These are phyloP conservation scores for Saxidomus purpurata DNA, from an alignment of 1,140 invertebrate genomes.

Conservation along the genomic window DNA sequence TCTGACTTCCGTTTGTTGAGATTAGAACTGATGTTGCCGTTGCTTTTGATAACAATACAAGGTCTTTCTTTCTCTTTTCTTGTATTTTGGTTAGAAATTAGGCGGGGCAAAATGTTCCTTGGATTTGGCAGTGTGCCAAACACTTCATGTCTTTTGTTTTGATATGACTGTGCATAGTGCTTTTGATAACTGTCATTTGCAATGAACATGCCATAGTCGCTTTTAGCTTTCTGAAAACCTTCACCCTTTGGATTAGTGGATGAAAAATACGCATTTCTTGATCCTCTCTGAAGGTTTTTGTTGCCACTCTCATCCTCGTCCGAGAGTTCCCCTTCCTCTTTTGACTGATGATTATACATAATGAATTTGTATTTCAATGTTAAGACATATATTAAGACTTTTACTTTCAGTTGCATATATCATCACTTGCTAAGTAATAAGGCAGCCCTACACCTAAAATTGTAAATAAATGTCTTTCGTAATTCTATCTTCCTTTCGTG, in stretches of 20 bases:
- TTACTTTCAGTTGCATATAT: no score
- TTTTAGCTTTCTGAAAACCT: no score
- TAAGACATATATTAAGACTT: no score
- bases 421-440: no score
- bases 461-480: no score
- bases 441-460: no score
- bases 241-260: not conserved
- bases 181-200: no score
- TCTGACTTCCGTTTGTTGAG: not conserved
- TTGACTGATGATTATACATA: not conserved
- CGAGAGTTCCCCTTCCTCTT: constrained; percentile 18
- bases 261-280: not conserved
- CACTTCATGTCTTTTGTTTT: not conserved
- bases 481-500: no score
- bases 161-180: no score
- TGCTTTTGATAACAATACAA: constrained; percentile 2
- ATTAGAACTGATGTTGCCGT: not conserved
- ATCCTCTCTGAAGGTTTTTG: not conserved
- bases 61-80: not conserved
- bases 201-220: no score
- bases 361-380: not conserved
- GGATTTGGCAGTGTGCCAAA: constrained; percentile 1
- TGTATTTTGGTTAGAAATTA: not conserved
- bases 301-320: constrained; percentile 15
- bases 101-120: constrained; percentile 28